Conservation (phyloP, 2,113 vertebrate species). For the Ictalurus punctatus region DNA sequence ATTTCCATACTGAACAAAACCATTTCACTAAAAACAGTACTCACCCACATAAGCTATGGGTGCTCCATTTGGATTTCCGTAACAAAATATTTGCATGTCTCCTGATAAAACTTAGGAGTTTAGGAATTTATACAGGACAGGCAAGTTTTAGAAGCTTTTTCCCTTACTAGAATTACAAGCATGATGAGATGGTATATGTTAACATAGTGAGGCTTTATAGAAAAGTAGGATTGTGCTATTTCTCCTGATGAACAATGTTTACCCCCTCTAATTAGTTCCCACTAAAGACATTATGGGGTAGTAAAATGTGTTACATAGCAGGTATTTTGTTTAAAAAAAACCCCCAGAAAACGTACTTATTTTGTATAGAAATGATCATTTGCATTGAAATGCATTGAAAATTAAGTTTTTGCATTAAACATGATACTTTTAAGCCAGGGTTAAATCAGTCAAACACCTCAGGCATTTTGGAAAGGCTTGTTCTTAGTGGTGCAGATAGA, state of each 20-base stretch:
- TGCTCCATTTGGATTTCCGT: neutral
- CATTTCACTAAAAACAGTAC: neutral
- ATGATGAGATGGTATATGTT: neutral
- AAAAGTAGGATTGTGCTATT: neutral
- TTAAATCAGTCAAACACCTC: neutral
- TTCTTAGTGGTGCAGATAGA: neutral
- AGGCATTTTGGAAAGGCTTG: neutral
- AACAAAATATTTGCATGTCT: neutral
- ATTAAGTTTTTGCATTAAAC: neutral
- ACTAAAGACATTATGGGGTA: neutral
- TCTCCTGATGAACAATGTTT: neutral
- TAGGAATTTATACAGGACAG: neutral
- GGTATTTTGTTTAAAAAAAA: neutral
- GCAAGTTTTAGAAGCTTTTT: neutral
- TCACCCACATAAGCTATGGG: neutral
- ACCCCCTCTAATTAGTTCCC: neutral
- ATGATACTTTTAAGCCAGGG: neutral
- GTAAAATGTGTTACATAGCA: neutral
- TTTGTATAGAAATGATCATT: neutral
- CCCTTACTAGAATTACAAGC: neutral
- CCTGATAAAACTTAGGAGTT: neutral
- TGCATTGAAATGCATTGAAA: neutral
- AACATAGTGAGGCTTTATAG: neutral
- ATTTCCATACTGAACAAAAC: neutral
- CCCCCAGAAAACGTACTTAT: neutral